A percentile compares a stretch with the other conserved stretches of the same genome.
Evolutionary conservation across 2,888 invertebrate genomes (phyloP).

Genomic region (Acleris laterana): DNA sequence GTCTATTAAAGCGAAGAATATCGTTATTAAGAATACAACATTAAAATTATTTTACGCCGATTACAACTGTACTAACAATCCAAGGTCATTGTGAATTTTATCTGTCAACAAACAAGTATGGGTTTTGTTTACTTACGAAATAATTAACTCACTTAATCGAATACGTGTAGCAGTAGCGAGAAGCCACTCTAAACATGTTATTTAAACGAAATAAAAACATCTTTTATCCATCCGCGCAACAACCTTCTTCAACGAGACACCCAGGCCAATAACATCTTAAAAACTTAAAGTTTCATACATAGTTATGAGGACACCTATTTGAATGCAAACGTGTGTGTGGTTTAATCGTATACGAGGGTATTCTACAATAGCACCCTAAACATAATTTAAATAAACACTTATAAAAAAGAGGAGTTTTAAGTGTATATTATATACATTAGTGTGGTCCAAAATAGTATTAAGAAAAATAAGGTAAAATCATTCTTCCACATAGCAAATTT

Average conservation of each 20-base stretch:
- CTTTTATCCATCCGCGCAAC: neutral
- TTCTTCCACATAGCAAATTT: too few species aligned
- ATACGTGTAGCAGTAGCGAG: slow-evolving; percentile 7
- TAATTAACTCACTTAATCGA: slow-evolving; percentile 12
- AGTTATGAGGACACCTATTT: slow-evolving; percentile 2
- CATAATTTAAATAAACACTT: too few species aligned
- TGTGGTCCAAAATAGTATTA: too few species aligned
- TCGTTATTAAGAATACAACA: too few species aligned
- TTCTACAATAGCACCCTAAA: slow-evolving; percentile 8
- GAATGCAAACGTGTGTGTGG: neutral
- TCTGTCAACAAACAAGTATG: neutral
- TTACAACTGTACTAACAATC: too few species aligned
- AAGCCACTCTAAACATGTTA: slow-evolving; percentile 21
- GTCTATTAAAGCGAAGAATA: too few species aligned
- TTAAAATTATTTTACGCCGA: too few species aligned
- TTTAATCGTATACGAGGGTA: neutral
- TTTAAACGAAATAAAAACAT: slow-evolving; percentile 23
- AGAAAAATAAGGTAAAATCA: too few species aligned
- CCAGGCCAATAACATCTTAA: slow-evolving; percentile 12
- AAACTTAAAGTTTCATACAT: slow-evolving; percentile 2
- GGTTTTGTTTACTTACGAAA: neutral
- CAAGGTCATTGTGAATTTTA: too few species aligned
- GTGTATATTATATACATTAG: too few species aligned
- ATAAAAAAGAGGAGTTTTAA: too few species aligned
- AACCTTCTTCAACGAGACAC: slow-evolving; percentile 4